Evolutionary conservation across 2,888 invertebrate genomes (phyloP).

Genomic region (Pilophorus perplexus): DNA sequence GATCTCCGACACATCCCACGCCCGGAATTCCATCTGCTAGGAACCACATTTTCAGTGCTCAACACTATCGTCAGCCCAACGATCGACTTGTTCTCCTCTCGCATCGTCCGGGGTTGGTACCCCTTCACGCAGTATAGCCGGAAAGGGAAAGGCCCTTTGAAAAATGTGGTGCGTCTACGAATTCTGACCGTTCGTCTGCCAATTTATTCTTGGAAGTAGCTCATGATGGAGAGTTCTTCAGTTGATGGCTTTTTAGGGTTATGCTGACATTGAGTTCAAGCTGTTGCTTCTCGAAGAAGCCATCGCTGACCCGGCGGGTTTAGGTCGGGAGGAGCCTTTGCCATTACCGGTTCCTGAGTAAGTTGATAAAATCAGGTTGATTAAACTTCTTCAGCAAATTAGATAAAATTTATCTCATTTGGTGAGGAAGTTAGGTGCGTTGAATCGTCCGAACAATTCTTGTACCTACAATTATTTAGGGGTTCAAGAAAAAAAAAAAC

Average conservation of each 20-base stretch:
- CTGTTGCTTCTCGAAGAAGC: slow-evolving; percentile 63
- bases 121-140: neutral
- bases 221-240: too few relatives aligned
- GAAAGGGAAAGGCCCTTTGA: slow-evolving; percentile 53
- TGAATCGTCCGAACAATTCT: too few relatives aligned
- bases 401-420: too few relatives aligned
- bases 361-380: too few relatives aligned
- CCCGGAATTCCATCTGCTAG: slow-evolving; percentile 49
- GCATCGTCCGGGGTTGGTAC: neutral
- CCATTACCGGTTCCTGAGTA: slow-evolving; percentile 64
- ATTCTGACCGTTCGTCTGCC: slow-evolving; percentile 54
- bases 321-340: slow-evolving; percentile 63
- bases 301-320: slow-evolving; percentile 61
- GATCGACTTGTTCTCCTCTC: slow-evolving; percentile 63
- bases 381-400: too few relatives aligned
- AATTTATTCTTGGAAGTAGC: too few relatives aligned
- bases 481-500: too few relatives aligned
- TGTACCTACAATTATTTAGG: too few relatives aligned
- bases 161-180: slow-evolving; percentile 84
- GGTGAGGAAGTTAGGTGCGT: too few relatives aligned
- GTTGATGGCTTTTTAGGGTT: slow-evolving; percentile 54
- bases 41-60: slow-evolving; percentile 45
- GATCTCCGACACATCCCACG: slow-evolving; percentile 62
- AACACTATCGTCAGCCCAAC: slow-evolving; percentile 51
- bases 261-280: slow-evolving; percentile 66